Evolutionary conservation across 1,140 invertebrate genomes (phyloP), one percentile per base, ranked within the genome.

Genomic region (Daktulosphaira vitifoliae): DNA sequence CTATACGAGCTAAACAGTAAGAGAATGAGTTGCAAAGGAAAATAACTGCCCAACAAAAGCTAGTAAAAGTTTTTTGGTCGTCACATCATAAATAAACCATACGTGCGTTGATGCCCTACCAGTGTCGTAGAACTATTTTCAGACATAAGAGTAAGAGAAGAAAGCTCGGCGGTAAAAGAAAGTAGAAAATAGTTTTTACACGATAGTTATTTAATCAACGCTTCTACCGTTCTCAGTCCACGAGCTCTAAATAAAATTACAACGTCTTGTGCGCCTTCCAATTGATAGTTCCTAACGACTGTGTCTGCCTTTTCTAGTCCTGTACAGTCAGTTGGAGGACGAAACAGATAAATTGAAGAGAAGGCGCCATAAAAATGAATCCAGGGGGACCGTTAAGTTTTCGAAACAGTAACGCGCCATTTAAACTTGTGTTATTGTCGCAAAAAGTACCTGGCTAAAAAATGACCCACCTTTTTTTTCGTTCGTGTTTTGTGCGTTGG

Each of bases 181-280:
- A n/a, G n/a, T n/a, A n/a, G n/a, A n/a, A n/a, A n/a, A n/a, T 44
- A 3, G 54, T 59, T 59, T 26, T 46, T 59, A 59, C 54, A 16
- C 38, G n/a, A 44, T 59, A 20, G 54, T 59, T 46, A 46, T 59
- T 59, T 59, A 59, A 59, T 44, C 54, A 44, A 59, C 54, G 26
- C 15, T 2, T 39, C 38, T 38, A 16, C 38, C 25, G n/a, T 2
- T n/a, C 23, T 4, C n/a, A n/a, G n/a, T n/a, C n/a, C n/a, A n/a
- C 15, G n/a, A n/a, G 54, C 39, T 25, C 54, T 59, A 59, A 59
- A 59, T 29, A 59, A 46, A 59, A 59, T 59, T 59, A 59, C 54
- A 37, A n/a, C 26, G 26, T 44, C 13, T 11, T 15, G 13, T 5
- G 5, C 7, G 22, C 18, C 13, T 9, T 0, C 26, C 42, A 65